Evolutionary conservation across 2,797 vertebrate species (phyloP), one percentile per base, ranked within the genome.

Genomic region (Eutrigla gurnardus): DNA sequence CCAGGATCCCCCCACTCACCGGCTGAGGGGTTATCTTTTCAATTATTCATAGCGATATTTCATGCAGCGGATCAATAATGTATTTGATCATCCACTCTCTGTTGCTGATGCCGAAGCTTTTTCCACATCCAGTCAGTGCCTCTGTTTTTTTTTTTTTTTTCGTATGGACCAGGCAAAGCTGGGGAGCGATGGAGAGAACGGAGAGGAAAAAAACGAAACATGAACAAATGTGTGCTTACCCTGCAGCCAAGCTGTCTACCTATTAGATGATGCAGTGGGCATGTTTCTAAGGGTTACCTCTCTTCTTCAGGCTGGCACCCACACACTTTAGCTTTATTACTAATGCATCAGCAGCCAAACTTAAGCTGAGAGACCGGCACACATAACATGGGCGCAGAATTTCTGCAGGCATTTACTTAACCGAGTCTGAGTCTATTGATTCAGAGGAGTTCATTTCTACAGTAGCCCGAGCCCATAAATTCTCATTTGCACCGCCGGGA

Each of bases 1-100:
- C 61, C 65, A 89, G 85, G 83, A 87, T 80, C 77, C 80, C 78
- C 80, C 65, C 59, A 18, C 70, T 84, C 75, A 42, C 82, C 57
- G 53, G 66, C 75, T 80, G 50, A 84, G 73, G 81, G 80, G 82
- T 81, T 75, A 86, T 85, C 67, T 73, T 64, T 71, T 91, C 84
- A 90, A 91, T 92, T 90, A 92, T 91, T 91, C 79, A 90, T 78
- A 73, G 49, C 58, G 7, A 83, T 87, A 89, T 88, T 91, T 89
- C 80, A 91, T 77, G 71, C 81, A 63, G 82, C 14, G n/a, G 87
- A 90, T 93, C 92, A 90, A 93, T 94, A 92, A 91, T 92, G 85
- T 82, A 90, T 92, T 83, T 83, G 81, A 90, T 92, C 89, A 74
- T 83, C 70, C 79, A 25, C 67, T 71, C 80, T 81, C 68, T 80